phyloP scores from a whole-genome alignment of 2,888 invertebrate genomes.

The Sisyra nigra region DNA sequence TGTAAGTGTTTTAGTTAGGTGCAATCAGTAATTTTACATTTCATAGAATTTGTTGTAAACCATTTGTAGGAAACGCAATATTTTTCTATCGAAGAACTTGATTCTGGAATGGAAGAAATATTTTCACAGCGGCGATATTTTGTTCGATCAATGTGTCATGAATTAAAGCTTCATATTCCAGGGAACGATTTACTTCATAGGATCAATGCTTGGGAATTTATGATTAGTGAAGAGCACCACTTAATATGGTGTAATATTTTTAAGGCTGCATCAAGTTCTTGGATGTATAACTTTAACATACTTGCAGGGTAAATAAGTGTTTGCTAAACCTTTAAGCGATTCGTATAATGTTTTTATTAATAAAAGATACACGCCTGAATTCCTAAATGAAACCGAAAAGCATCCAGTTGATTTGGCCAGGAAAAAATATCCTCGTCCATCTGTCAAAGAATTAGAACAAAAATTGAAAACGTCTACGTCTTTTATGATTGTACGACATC shows the following conservation, averaged over 20 bases:
- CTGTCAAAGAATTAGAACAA: conserved; percentile 48
- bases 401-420: conserved; percentile 64
- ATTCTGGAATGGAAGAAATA: no score
- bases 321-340: no score
- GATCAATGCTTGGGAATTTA: conserved; percentile 77
- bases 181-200: conserved; percentile 42
- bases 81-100: no score
- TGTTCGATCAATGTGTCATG: conserved; percentile 41
- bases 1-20: no score
- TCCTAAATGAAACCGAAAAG: conserved; percentile 58
- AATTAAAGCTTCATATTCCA: conserved; percentile 39
- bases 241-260: conserved; percentile 75
- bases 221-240: conserved; percentile 63
- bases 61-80: no score
- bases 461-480: conserved; percentile 63
- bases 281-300: conserved; percentile 84
- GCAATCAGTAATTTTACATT: no score
- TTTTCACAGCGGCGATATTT: conserved; percentile 31
- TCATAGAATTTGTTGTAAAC: no score
- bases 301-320: conserved; percentile 65
- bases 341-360: no score
- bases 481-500: conserved; percentile 69
- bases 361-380: conserved; percentile 56
- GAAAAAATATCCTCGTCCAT: conserved; percentile 62
- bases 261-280: conserved; percentile 73